A percentile compares a stretch with the other conserved stretches of the same genome.
Conservation (phyloP, 92 coral and sea anemone genomes). For the Porites divaricata region DNA sequence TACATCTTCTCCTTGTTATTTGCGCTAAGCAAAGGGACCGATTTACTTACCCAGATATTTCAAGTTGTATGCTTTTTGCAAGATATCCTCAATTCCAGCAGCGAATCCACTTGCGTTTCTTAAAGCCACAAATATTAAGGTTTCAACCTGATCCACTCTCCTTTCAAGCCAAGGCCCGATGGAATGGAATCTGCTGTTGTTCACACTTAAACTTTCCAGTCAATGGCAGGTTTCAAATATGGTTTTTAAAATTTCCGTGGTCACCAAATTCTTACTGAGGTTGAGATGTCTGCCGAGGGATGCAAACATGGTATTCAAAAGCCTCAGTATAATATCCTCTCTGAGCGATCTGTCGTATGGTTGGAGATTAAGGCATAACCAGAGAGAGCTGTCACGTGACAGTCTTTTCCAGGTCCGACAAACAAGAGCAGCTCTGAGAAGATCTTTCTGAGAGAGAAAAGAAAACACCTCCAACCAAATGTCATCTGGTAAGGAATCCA, state of each 20-base stretch:
- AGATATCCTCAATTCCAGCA: constrained; percentile 53
- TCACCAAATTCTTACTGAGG: constrained; percentile 47
- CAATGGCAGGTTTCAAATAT: constrained; percentile 38
- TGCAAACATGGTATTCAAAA: constrained; percentile 55
- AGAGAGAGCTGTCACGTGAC: constrained; percentile 72
- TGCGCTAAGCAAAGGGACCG: not conserved
- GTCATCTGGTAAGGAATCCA: too few relatives aligned
- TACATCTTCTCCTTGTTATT: too few relatives aligned
- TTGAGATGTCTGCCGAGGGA: constrained; percentile 68
- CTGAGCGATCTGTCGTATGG: constrained; percentile 44
- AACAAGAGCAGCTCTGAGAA: constrained; percentile 52
- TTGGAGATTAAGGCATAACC: constrained; percentile 67
- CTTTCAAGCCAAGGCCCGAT: constrained; percentile 45
- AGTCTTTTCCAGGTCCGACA: constrained; percentile 72
- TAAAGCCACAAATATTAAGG: constrained; percentile 53
- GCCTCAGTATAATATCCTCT: constrained; percentile 32
- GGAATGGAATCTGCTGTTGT: constrained; percentile 59
- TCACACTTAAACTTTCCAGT: constrained; percentile 60
- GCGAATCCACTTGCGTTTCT: constrained; percentile 69
- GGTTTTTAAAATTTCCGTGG: constrained; percentile 47
- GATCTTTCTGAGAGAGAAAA: too few relatives aligned
- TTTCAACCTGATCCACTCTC: constrained; percentile 12
- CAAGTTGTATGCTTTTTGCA: constrained; percentile 42
- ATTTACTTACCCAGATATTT: constrained; percentile 62
- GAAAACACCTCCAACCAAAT: too few relatives aligned